Evolutionary conservation across 2,797 vertebrate species (phyloP).

Genomic region (Rhinella marina): DNA sequence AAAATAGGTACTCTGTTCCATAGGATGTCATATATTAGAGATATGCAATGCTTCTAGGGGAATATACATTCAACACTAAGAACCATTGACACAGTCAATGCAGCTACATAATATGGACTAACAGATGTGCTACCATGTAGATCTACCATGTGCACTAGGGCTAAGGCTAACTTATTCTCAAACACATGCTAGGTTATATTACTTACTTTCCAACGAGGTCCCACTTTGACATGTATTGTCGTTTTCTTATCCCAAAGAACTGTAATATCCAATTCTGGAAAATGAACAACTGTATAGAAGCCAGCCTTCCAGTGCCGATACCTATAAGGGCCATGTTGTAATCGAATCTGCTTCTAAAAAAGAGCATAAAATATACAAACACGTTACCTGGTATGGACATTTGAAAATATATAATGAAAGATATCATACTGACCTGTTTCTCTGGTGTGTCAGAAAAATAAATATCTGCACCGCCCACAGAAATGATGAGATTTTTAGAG

Average conservation of each 20-base stretch:
- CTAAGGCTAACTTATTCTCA: not conserved
- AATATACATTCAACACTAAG: too few species aligned
- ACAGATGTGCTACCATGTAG: not conserved
- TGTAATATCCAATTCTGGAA: conserved; percentile 89
- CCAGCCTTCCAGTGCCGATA: conserved; percentile 94
- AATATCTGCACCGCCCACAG: conserved; percentile 90
- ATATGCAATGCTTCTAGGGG: not conserved
- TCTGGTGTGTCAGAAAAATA: conserved; percentile 91
- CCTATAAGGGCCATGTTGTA: conserved; percentile 76
- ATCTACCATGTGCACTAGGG: not conserved
- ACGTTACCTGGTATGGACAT: not conserved
- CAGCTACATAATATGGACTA: not conserved
- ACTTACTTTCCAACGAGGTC: conserved; percentile 92
- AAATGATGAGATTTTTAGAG: conserved; percentile 93
- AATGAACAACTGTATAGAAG: conserved; percentile 90
- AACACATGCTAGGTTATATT: not conserved
- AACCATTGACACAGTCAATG: too few species aligned
- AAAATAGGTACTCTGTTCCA: not conserved
- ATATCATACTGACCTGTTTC: conserved; percentile 82
- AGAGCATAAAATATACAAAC: not conserved
- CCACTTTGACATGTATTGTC: conserved; percentile 92
- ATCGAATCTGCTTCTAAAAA: conserved; percentile 66
- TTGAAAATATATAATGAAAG: not conserved
- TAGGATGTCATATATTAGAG: not conserved
- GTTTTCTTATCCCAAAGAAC: conserved; percentile 97